Conservation (phyloP, 2,888 invertebrate genomes). For the Ramazzottius varieornatus region DNA sequence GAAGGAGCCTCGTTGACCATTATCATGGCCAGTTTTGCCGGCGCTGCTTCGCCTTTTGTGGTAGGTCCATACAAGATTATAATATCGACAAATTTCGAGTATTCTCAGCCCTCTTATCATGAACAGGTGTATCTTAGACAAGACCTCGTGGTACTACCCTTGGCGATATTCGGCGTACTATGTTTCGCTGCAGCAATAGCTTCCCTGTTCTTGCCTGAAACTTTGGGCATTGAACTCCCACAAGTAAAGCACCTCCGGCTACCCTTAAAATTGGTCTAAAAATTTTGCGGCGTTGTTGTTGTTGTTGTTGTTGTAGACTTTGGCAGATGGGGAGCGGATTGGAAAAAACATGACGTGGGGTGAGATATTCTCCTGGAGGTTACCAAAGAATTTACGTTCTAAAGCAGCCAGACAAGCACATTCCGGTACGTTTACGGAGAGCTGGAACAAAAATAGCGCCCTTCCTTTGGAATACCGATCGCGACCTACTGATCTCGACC, state of each 20-base stretch:
- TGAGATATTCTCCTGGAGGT: not conserved
- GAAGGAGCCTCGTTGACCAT: not conserved
- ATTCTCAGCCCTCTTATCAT: too few relatives aligned
- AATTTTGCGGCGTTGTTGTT: too few relatives aligned
- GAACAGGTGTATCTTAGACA: not conserved
- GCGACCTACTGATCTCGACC: too few relatives aligned
- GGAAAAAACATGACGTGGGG: conserved; percentile 1
- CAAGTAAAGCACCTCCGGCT: too few relatives aligned
- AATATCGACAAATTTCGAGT: too few relatives aligned
- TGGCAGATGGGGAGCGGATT: not conserved
- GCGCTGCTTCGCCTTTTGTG: not conserved
- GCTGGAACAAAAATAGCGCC: too few relatives aligned
- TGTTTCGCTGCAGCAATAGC: not conserved
- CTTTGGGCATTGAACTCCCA: not conserved
- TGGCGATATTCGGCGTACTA: not conserved
- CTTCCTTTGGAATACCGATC: too few relatives aligned
- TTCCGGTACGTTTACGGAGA: too few relatives aligned
- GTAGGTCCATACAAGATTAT: too few relatives aligned
- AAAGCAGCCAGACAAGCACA: too few relatives aligned
- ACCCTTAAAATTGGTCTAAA: too few relatives aligned
- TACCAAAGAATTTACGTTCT: not conserved
- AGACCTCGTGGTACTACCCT: not conserved
- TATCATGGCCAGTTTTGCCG: not conserved
- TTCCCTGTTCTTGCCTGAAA: not conserved
- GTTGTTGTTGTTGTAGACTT: too few relatives aligned